These are phyloP conservation scores for Gasterosteus nipponicus DNA, from an alignment of 2,113 vertebrate genomes.

Conservation along the genomic window DNA sequence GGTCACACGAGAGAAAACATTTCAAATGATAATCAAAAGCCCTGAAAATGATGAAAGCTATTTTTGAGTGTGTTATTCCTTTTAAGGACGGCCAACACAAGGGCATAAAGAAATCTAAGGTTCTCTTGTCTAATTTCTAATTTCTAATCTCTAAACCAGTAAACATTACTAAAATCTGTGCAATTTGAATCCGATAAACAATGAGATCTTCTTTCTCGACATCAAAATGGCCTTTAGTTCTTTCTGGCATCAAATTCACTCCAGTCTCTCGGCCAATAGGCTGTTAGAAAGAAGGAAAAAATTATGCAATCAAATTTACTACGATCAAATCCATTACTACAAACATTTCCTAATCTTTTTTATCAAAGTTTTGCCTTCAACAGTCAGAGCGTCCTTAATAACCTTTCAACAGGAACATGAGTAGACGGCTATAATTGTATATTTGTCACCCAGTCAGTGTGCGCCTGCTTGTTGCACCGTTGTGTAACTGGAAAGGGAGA, in stretches of 20 bases:
- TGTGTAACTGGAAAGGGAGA: constrained; percentile 5
- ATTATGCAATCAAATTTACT: constrained; percentile 7
- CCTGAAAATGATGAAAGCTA: background rate
- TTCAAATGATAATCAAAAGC: background rate
- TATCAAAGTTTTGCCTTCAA: constrained; percentile 2
- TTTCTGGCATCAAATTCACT: constrained; percentile 19
- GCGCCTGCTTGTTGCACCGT: background rate
- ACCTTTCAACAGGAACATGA: background rate
- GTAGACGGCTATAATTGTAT: background rate
- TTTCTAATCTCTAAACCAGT: background rate
- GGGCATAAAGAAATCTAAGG: background rate
- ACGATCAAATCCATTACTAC: background rate
- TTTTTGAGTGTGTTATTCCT: background rate
- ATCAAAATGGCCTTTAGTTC: constrained; percentile 26
- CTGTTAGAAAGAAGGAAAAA: background rate
- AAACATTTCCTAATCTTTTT: background rate
- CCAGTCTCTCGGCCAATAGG: background rate
- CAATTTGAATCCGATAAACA: constrained; percentile 1
- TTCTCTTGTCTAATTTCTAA: background rate
- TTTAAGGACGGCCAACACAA: background rate
- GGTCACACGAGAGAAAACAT: background rate
- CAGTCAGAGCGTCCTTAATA: background rate
- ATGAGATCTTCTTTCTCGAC: constrained; percentile 7
- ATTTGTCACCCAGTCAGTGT: background rate
- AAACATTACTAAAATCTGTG: background rate